Evolutionary conservation across 2,888 invertebrate species (phyloP).

Genomic region (Harmothoe impar): DNA sequence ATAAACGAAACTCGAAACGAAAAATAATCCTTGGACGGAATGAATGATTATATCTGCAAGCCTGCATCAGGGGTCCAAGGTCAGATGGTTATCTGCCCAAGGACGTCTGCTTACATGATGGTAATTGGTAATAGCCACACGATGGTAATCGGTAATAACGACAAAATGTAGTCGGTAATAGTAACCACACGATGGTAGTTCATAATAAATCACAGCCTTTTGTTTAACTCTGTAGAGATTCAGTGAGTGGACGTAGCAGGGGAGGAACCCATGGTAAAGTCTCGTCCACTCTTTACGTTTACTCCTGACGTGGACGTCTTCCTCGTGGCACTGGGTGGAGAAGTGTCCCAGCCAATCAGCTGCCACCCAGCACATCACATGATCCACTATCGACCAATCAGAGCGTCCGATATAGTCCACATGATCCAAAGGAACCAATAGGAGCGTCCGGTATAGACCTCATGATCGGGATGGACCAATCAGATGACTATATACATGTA

Average conservation of each 20-base stretch:
- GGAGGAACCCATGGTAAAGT: background rate
- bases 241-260: background rate
- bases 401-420: background rate
- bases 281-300: background rate
- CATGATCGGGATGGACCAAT: background rate
- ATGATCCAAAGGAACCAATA: background rate
- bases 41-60: background rate
- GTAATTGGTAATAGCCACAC: background rate
- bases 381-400: background rate
- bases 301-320: no score
- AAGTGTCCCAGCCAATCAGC: conserved; percentile 17
- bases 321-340: background rate
- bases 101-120: no score
- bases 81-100: background rate
- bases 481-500: background rate
- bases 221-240: conserved; percentile 13
- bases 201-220: conserved; percentile 41
- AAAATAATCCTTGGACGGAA: background rate
- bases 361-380: background rate
- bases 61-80: background rate
- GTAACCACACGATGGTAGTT: background rate
- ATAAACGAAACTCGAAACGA: background rate
- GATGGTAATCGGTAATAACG: no score
- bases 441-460: background rate
- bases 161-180: no score